Evolutionary conservation across 2,113 vertebrate species (phyloP).

Genomic region (Circaetus gallicus): DNA sequence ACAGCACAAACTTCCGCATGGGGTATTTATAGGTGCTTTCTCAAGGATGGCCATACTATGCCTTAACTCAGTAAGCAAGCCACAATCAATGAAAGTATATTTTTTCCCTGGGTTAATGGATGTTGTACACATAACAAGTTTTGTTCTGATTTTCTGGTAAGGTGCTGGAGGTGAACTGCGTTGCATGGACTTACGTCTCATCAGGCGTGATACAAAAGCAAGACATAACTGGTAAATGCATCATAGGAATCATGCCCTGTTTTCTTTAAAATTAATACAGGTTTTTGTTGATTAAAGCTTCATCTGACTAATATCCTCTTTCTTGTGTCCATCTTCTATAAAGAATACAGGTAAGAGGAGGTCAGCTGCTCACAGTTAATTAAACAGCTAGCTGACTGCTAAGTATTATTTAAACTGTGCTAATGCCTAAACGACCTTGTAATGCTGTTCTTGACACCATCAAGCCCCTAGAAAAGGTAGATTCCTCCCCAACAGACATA

Average conservation of each 20-base stretch:
- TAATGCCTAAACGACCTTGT: background rate
- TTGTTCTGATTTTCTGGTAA: background rate
- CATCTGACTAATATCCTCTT: background rate
- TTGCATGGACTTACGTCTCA: background rate
- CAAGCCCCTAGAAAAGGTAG: background rate
- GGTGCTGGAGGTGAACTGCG: background rate
- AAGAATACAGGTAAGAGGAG: background rate
- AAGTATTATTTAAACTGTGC: background rate
- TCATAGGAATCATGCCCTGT: background rate
- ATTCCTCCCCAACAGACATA: background rate
- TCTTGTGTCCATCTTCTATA: background rate
- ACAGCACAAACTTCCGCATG: background rate
- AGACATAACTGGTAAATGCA: background rate
- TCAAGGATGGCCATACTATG: background rate
- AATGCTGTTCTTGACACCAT: background rate
- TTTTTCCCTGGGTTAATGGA: constrained; percentile 21
- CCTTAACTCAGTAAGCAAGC: background rate
- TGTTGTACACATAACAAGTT: background rate
- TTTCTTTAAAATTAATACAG: background rate
- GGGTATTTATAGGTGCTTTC: background rate
- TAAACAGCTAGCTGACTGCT: background rate
- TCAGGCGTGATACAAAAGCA: background rate
- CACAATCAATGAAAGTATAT: background rate
- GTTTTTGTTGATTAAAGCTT: background rate
- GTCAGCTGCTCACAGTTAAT: background rate